Base-by-base conservation (phyloP, 2,888 invertebrate genomes). In the Thyatira batis region DNA sequence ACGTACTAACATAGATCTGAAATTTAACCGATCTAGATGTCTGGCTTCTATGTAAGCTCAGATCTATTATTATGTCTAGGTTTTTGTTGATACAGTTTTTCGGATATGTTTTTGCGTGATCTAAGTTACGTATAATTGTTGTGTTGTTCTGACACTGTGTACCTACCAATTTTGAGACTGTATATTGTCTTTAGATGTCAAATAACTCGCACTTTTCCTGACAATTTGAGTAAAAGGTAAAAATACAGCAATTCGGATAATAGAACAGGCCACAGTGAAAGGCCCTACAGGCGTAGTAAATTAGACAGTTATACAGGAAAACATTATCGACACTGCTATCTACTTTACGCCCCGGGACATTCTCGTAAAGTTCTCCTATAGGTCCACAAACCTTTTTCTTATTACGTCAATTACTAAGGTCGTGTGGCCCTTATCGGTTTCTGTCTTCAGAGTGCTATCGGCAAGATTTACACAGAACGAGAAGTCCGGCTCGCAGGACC, bases 341-440 rank as follows among this genome's bases (percentile, higher is more conserved):
- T 74, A 68, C 62, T 76, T 77, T 79, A 79, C 76, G 69, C 70
- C 65, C 65, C 61, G 65, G 63, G 70, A 73, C 67, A 71, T 62
- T 69, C 65, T 69, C 70, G 68, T 74, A 73, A 76, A 75, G 69
- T 69, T 69, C 61, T 66, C 67, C 62, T 67, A 71, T 73, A 68
- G 67, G 72, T 73, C 73, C 73, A 75, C 78, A 74, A 78, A 72
- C 75, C 75, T 73, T 78, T 80, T 76, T 81, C 80, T 80, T 85
- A 87, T 84, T 84, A 84, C 82, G 87, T 87, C 89, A 88, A 89
- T 89, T 89, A 89, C 82, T 76, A 65, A 67, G 80, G 79, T 84
- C 86, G 85, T 84, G 85, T 79, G 74, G 62, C 67, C 66, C 76
- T 84, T 89, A 89, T 89, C 89, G 71, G 55, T 63, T 62, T 56